Percentiles rank a stretch among this genome's conserved stretches.
Conservation (phyloP, 2,797 vertebrate species). For the Leptatherina wallacei region DNA sequence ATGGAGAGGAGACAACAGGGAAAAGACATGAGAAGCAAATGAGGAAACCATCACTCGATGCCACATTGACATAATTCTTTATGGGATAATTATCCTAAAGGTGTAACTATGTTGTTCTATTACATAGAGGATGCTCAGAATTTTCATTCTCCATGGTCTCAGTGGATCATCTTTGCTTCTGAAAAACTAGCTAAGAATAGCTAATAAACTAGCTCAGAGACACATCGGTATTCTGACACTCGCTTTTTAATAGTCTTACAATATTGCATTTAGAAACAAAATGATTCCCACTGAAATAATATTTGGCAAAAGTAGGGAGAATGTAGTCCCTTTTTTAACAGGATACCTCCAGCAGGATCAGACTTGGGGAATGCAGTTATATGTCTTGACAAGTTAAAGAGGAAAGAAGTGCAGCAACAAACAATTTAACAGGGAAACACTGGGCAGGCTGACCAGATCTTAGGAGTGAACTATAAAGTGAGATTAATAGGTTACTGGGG, state of each 20-base stretch:
- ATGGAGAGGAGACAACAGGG: constrained; percentile 16
- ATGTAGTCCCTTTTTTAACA: neutral
- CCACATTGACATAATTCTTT: neutral
- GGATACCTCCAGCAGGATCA: neutral
- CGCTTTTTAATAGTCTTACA: neutral
- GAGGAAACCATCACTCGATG: constrained; percentile 16
- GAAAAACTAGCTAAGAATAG: too few relatives aligned
- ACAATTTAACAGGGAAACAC: neutral
- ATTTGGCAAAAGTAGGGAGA: neutral
- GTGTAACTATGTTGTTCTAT: neutral
- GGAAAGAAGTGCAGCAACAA: neutral
- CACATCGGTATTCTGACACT: neutral
- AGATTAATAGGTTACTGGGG: neutral
- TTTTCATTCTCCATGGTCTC: neutral
- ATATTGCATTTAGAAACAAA: neutral
- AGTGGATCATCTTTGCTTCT: neutral
- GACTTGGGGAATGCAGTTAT: neutral
- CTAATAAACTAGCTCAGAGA: neutral
- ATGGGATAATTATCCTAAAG: neutral
- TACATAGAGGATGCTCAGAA: neutral
- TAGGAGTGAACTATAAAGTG: neutral
- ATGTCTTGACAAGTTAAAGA: neutral
- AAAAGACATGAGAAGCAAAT: neutral
- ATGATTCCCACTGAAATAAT: neutral
- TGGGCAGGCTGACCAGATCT: neutral